These are phyloP conservation scores for human (Homo sapiens) DNA, from an alignment of 2,113 vertebrate species.

Conservation along the genomic window GRCh38 chr6:61792001-61792500, in stretches of 20 bases:
- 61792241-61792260: background rate
- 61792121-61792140: background rate
- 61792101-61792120: background rate
- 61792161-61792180: background rate
- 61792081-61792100: background rate
- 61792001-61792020: background rate
- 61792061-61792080: background rate
- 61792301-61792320: background rate
- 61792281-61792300: background rate
- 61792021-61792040: background rate
- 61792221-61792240: background rate
- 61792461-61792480: background rate
- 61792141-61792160: background rate
- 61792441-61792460: slow-evolving; percentile 8
- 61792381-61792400: background rate
- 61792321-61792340: background rate
- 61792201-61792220: background rate
- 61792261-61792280: background rate
- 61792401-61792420: background rate
- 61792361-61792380: background rate
- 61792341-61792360: background rate
- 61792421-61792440: background rate
- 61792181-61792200: background rate
- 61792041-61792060: background rate
- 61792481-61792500: background rate